Base-by-base conservation (phyloP, 2,797 vertebrate genomes). In the Lophius americanus region DNA sequence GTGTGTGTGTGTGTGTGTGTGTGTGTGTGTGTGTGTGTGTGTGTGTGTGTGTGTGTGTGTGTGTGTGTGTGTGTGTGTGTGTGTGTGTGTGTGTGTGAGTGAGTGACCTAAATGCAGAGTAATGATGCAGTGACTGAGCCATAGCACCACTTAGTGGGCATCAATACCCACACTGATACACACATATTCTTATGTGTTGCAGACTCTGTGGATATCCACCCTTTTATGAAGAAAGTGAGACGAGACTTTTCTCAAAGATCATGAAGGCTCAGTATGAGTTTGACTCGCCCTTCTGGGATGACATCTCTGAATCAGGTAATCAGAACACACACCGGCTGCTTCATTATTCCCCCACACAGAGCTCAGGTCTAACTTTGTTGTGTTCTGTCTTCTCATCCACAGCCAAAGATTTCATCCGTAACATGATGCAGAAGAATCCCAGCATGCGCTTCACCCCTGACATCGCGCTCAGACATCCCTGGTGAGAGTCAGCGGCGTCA, bases 121-220 rank as follows among this genome's bases (percentile, higher is more conserved):
- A 36, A 13, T 11, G 42, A 37, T 9, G 38, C 36, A 43, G 41
- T 13, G 35, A 32, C 7, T 55, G 44, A 72, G 39, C 39, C 46
- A 57, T 1, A 50, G 64, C 48, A 13, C 84, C 76, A 72, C 14
- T 79, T 86, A 70, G 57, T 87, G 88, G 60, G 36, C 47, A 51
- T 7, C 6, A 32, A 53, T 37, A 13, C 8, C 7, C 33, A 33
- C 2, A 12, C 1, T 50, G 0, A 57, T 44, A 3, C 38, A 51
- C 37, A 9, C 3, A 5, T 37, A 12, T 33, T 23, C 1, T 23
- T 9, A 13, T n/a, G 0, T 37, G 2, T 66, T 57, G 12, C 89
- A 99, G 98, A 75, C 92, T 99, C 14, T 99, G 98, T 49, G 98
- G 98, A 46, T 99, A 99, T 9, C 98, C 98, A 0, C 98, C 98